Conservation (phyloP, 2,888 invertebrate species). For the Drosophila ezoana region DNA sequence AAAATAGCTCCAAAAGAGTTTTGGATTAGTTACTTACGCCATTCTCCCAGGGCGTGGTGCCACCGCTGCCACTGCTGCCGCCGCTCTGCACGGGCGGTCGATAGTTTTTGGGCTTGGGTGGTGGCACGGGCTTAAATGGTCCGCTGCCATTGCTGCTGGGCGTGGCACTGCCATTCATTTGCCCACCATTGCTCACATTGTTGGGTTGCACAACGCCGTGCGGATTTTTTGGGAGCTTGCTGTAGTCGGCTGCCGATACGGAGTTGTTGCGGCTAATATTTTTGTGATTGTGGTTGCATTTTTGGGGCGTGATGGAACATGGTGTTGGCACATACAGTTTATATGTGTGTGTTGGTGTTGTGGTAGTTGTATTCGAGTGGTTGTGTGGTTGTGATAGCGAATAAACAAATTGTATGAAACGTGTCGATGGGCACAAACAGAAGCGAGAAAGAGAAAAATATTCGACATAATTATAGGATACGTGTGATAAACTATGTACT, state of each 20-base stretch:
- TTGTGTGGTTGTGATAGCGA: slow-evolving; percentile 21
- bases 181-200: slow-evolving; percentile 79
- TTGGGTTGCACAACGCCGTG: slow-evolving; percentile 79
- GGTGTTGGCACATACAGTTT: slow-evolving; percentile 29
- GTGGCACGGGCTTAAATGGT: slow-evolving; percentile 94
- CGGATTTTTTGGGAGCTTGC: slow-evolving; percentile 84
- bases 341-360: slow-evolving; percentile 13
- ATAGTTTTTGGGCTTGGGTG: slow-evolving; percentile 97
- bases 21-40: slow-evolving; percentile 82
- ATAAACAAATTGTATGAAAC: slow-evolving; percentile 37
- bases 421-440: slow-evolving; percentile 60
- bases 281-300: slow-evolving; percentile 31
- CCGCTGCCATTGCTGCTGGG: slow-evolving; percentile 81
- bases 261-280: slow-evolving; percentile 87
- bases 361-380: slow-evolving; percentile 23
- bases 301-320: slow-evolving; percentile 27
- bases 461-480: slow-evolving; percentile 61
- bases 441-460: slow-evolving; percentile 68
- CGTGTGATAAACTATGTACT: slow-evolving; percentile 39
- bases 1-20: not conserved
- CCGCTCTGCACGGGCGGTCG: slow-evolving; percentile 88
- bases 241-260: slow-evolving; percentile 87
- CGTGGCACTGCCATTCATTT: slow-evolving; percentile 71
- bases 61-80: slow-evolving; percentile 72
- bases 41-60: slow-evolving; percentile 85